phyloP scores from a whole-genome alignment of 2,888 invertebrate species.

The Lapara coniferarum region DNA sequence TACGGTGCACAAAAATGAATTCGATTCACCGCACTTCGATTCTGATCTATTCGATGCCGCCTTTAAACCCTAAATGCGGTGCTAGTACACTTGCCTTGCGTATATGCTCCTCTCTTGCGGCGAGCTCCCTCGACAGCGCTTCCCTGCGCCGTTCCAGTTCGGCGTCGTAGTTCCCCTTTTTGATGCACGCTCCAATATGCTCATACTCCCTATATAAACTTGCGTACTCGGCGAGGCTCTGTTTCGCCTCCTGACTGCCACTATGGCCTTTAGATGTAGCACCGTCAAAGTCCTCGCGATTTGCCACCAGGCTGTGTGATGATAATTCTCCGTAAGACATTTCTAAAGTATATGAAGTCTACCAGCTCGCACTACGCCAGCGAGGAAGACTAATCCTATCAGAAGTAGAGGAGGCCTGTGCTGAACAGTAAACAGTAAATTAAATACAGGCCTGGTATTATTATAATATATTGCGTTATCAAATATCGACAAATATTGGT shows the following conservation, averaged over 20 bases:
- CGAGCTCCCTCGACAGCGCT: conserved; percentile 57
- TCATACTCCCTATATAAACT: conserved; percentile 67
- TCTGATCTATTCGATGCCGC: too few relatives aligned
- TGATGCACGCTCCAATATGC: conserved; percentile 54
- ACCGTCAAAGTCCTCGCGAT: conserved; percentile 61
- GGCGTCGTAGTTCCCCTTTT: conserved; percentile 51
- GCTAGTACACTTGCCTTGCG: conserved; percentile 52
- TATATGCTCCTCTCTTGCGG: conserved; percentile 62
- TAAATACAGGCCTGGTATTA: too few relatives aligned
- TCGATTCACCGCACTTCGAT: too few relatives aligned
- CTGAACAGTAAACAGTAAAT: too few relatives aligned
- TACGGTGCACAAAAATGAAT: too few relatives aligned
- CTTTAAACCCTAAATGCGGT: neutral
- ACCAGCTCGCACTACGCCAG: too few relatives aligned
- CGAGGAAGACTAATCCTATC: too few relatives aligned
- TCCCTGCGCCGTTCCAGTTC: conserved; percentile 59
- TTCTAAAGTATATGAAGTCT: neutral
- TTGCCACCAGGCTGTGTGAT: conserved; percentile 58
- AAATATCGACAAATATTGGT: too few relatives aligned
- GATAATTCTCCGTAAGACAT: neutral
- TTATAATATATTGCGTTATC: too few relatives aligned
- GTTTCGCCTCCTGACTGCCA: conserved; percentile 60
- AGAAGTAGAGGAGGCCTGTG: too few relatives aligned
- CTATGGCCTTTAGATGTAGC: conserved; percentile 64
- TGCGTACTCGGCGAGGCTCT: conserved; percentile 67